Evolutionary conservation across 2,888 invertebrate genomes (phyloP), one percentile per base, ranked within the genome.

Genomic region (Dynastes tityus): DNA sequence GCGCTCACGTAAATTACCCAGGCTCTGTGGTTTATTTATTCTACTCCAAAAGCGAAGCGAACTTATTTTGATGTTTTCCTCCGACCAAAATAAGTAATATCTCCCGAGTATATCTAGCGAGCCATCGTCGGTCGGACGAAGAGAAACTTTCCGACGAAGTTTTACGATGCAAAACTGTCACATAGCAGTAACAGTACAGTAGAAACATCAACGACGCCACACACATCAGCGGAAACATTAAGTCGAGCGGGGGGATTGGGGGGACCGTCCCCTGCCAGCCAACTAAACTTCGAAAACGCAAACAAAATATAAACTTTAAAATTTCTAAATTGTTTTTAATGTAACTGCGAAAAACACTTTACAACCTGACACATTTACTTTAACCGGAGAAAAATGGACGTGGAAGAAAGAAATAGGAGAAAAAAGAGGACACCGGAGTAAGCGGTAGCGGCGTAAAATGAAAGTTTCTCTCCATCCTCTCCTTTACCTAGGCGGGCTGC

Each of bases 311-410:
- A 61, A 78, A 81, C 77, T 82, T 81, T 78, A 78, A 80, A 80
- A 82, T 82, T 82, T 79, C 80, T 81, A 82, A 82, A 82, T 81
- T 82, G 82, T 83, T 84, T 82, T 82, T 83, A 82, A 82, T 82
- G 83, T 78, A 71, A 78, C 82, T 81, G 80, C 79, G 79, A 80
- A 81, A 82, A 76, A 80, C 81, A 81, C 81, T 82, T 82, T 74
- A 79, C 71, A 73, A 68, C 77, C 68, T 74, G 79, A 79, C 81
- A 75, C 81, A 73, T 80, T 80, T 79, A 55, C 77, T 63, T 71
- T 49, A 73, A 22, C 32, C 37, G 22, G 37, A 49, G 40, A 16
- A 27, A 51, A 32, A 29, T 27, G n/a, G n/a, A 37, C 64, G 64
- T 4, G 32, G 37, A 22, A 64, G 63, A 29, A 29, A 13, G 8